A percentile compares a stretch with the other conserved stretches of the same genome.
phyloP scores from a whole-genome alignment of 2,888 invertebrate genomes.

The Acleris laterana region DNA sequence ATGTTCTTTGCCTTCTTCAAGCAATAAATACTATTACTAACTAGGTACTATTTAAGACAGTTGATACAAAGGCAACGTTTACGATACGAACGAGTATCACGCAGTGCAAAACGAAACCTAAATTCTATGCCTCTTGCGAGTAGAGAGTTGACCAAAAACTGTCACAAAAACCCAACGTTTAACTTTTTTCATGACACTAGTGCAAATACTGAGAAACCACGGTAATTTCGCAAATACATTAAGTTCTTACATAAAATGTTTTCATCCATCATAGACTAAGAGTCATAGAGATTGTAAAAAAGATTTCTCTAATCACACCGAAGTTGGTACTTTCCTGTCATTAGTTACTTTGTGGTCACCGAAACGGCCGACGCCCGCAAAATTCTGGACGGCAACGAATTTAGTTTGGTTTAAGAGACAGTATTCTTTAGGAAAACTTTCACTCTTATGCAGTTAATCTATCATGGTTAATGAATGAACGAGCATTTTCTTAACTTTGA shows the following conservation, averaged over 20 bases:
- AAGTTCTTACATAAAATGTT: constrained; percentile 29
- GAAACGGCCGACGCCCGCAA: constrained; percentile 55
- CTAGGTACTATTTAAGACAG: too few species aligned
- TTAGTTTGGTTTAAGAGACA: constrained; percentile 61
- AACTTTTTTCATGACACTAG: constrained; percentile 2
- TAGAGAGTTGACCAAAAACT: constrained; percentile 5
- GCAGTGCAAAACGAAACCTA: background rate
- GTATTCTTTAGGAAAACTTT: constrained; percentile 67
- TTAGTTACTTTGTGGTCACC: constrained; percentile 69
- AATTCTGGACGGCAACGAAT: constrained; percentile 64
- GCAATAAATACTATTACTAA: too few species aligned
- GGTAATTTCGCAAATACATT: constrained; percentile 11
- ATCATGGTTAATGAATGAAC: constrained; percentile 64
- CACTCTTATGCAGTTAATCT: constrained; percentile 65
- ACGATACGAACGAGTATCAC: background rate
- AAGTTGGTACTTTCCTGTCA: constrained; percentile 71
- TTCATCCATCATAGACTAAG: constrained; percentile 38
- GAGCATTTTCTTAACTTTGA: constrained; percentile 58
- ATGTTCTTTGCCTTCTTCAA: too few species aligned
- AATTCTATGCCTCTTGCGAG: background rate
- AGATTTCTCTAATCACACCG: constrained; percentile 54
- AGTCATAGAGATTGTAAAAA: constrained; percentile 53
- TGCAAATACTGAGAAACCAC: constrained; percentile 3
- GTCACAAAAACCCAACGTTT: constrained; percentile 1
- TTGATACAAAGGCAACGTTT: background rate